Percentiles rank a stretch among this genome's conserved stretches.
These are phyloP conservation scores for Scaptomyza polygonia DNA, from an alignment of 2,888 invertebrate species.

Conservation along the genomic window DNA sequence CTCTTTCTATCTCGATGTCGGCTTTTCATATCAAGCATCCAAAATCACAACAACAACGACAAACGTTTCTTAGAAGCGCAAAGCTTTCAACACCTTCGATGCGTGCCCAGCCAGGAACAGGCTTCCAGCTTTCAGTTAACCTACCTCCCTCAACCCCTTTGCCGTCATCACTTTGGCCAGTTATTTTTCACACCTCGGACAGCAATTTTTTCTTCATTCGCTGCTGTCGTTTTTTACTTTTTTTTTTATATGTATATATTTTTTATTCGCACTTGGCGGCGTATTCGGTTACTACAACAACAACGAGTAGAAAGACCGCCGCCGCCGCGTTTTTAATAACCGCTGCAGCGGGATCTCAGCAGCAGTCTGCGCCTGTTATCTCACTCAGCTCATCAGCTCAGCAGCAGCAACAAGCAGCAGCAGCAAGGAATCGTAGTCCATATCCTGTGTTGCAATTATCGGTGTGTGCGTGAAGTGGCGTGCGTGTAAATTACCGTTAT, in stretches of 20 bases:
- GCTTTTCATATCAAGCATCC: constrained; percentile 66
- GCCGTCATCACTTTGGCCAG: constrained; percentile 55
- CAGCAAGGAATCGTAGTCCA: constrained; percentile 22
- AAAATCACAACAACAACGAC: constrained; percentile 72
- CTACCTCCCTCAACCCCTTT: background rate
- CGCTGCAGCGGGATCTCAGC: constrained; percentile 42
- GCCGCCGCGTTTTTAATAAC: constrained; percentile 70
- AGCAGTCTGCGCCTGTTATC: constrained; percentile 57
- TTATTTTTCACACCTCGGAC: constrained; percentile 83
- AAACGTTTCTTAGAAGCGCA: constrained; percentile 82
- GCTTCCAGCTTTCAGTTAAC: constrained; percentile 31
- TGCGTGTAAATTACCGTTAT: constrained; percentile 83
- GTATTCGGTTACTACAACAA: constrained; percentile 68
- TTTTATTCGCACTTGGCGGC: constrained; percentile 79
- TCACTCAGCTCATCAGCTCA: constrained; percentile 74
- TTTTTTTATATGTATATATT: too few relatives aligned
- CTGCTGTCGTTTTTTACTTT: background rate
- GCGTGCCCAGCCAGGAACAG: constrained; percentile 67
- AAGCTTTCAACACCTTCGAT: constrained; percentile 80
- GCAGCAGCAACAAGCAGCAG: constrained; percentile 3
- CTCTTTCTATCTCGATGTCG: constrained; percentile 15
- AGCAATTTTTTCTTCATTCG: constrained; percentile 49
- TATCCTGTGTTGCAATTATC: constrained; percentile 50
- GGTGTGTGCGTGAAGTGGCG: constrained; percentile 60
- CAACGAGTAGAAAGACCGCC: constrained; percentile 49